Percentiles rank a stretch among this genome's conserved stretches.
These are phyloP conservation scores for Malurus alboscapulatus DNA, from an alignment of 2,113 vertebrate genomes.

Conservation along the genomic window DNA sequence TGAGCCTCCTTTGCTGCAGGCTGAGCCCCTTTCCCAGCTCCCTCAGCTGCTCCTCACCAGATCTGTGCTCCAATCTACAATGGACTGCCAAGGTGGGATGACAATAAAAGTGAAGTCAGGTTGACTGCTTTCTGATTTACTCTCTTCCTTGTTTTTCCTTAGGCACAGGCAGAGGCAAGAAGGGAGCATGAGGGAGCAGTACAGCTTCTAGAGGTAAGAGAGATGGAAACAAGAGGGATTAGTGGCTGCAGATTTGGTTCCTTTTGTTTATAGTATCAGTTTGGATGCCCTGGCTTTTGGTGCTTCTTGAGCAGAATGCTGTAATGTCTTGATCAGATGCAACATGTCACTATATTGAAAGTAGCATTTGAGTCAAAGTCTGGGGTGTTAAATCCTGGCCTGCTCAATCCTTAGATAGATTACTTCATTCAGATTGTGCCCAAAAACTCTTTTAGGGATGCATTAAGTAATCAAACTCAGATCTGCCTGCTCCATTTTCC, in stretches of 20 bases:
- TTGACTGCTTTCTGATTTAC: background rate
- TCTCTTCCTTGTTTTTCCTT: background rate
- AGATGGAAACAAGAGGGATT: background rate
- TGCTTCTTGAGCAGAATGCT: background rate
- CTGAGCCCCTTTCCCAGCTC: background rate
- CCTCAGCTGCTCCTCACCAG: background rate
- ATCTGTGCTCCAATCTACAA: rapidly evolving
- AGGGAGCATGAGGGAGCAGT: slow-evolving; percentile 95
- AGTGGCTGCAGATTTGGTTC: background rate
- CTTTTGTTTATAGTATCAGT: background rate
- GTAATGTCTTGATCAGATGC: rapidly evolving
- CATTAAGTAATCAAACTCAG: background rate
- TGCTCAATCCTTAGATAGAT: background rate
- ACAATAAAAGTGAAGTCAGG: background rate
- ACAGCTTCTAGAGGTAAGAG: slow-evolving; percentile 93
- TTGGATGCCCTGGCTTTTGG: background rate
- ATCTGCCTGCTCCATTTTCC: background rate
- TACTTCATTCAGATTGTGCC: background rate
- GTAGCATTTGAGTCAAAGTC: background rate
- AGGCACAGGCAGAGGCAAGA: slow-evolving; percentile 95
- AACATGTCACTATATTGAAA: background rate
- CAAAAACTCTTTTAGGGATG: background rate
- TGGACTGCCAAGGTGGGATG: background rate
- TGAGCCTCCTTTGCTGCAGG: background rate
- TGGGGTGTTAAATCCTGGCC: background rate